Evolutionary conservation across 2,797 vertebrate genomes (phyloP), one percentile per base, ranked within the genome.

Genomic region (Fundulus diaphanus): DNA sequence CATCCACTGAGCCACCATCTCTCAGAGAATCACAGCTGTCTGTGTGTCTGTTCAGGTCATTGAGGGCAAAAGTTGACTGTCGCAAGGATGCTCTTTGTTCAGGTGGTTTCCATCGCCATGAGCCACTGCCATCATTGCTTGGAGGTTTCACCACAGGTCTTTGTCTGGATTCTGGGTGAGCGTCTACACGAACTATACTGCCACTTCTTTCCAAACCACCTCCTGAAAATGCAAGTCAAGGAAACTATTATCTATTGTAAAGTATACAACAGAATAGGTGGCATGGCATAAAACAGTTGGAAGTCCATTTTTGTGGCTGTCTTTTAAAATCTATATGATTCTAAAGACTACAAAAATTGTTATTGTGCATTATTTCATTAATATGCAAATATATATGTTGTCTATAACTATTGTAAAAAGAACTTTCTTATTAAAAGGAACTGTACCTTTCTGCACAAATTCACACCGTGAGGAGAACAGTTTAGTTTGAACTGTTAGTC

Each of bases 91-190:
- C 72, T 70, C 97, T 96, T 65, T 90, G 92, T 13, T 98, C 97
- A 0, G 96, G 95, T 3, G 97, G 96, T 82, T 97, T 98, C 97
- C 97, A 99, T 70, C 98, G 95, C 97, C 97, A 99, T 6, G 97
- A 98, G 72, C 97, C 97, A 1, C 96, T 97, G 52, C 97, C 97
- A 63, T 98, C 97, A 0, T 95, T 97, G 81, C 95, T 96, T 0
- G 97, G 96, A 80, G 97, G 96, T 88, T 96, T 96, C 65, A 98
- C 96, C 77, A 97, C 88, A 1, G 97, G 96, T 84, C 96, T 94
- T 4, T 74, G 35, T 66, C 87, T 86, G 81, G 96, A 96, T 92
- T 98, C 97, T 0, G 97, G 97, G 80, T 98, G 97, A 76, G 97
- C 97, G 72, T 98, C 97, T 51, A 98, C 96, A 56, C 97, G 94